Evolutionary conservation across 2,797 vertebrate genomes (phyloP).

Genomic region (Urophycis tenuis): DNA sequence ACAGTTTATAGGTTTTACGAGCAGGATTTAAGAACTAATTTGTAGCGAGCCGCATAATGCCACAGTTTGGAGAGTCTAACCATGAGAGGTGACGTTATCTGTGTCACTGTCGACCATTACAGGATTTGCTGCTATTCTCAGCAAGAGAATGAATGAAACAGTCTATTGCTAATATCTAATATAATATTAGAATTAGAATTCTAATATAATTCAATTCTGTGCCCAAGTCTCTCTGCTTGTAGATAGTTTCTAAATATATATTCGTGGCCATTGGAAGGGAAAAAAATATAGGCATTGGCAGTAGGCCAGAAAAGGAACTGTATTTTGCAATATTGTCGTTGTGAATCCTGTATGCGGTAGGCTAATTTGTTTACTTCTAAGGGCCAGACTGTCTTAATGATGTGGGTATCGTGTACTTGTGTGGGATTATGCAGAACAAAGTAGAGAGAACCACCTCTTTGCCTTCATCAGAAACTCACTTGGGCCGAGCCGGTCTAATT

Average conservation of each 20-base stretch:
- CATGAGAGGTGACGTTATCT: background rate
- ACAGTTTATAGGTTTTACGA: background rate
- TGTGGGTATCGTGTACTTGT: background rate
- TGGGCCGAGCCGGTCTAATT: background rate
- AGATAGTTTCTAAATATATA: background rate
- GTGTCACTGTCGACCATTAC: background rate
- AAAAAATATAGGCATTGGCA: background rate
- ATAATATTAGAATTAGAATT: no score
- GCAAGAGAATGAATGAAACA: background rate
- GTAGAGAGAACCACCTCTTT: background rate
- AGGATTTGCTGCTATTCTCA: background rate
- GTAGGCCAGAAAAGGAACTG: background rate
- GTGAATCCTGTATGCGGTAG: background rate
- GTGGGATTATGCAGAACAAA: background rate
- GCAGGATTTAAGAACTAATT: background rate
- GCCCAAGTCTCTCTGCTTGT: background rate
- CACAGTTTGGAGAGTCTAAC: background rate
- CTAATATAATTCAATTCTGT: background rate
- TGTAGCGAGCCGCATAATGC: background rate
- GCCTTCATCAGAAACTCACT: background rate
- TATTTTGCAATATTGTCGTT: background rate
- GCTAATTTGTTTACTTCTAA: background rate
- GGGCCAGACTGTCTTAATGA: background rate
- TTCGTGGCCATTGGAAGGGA: background rate
- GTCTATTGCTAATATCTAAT: no score